Evolutionary conservation across 2,797 vertebrate genomes (phyloP).

Genomic region (Discoglossus pictus): DNA sequence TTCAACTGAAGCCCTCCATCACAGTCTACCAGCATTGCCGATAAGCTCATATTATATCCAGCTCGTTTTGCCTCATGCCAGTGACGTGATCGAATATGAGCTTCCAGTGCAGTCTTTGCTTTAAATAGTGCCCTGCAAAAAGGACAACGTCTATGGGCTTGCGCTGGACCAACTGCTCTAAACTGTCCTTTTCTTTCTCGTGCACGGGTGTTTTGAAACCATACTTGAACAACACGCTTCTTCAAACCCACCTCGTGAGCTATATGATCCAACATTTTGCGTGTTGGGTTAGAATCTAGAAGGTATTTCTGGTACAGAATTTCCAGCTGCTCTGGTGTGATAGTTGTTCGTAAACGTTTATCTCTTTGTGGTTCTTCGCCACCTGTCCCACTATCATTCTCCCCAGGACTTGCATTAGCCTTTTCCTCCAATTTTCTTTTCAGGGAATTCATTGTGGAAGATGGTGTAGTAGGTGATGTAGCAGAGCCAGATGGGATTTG

Average conservation of each 20-base stretch:
- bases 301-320: conserved; percentile 98
- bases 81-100: conserved; percentile 96
- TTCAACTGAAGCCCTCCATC: conserved; percentile 89
- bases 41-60: conserved; percentile 90
- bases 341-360: conserved; percentile 95
- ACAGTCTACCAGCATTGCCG: conserved; percentile 89
- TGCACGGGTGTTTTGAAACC: conserved; percentile 98
- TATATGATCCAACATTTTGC: conserved; percentile 99
- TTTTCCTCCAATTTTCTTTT: conserved; percentile 98
- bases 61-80: conserved; percentile 99
- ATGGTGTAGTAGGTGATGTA: conserved; percentile 95
- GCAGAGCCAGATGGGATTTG: conserved; percentile 94
- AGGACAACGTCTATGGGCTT: conserved; percentile 94
- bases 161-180: conserved; percentile 93
- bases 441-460: conserved; percentile 94
- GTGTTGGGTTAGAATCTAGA: conserved; percentile 96
- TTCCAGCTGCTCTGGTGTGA: conserved; percentile 97
- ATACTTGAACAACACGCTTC: conserved; percentile 97
- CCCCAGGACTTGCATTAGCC: conserved; percentile 93
- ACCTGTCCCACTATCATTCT: conserved; percentile 94
- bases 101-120: conserved; percentile 97
- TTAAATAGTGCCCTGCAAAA: conserved; percentile 98
- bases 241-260: conserved; percentile 98
- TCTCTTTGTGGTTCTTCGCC: conserved; percentile 97
- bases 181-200: conserved; percentile 98